A percentile compares a stretch with the other conserved stretches of the same genome.
Conservation (phyloP, 2,113 vertebrate genomes). For the Zeus faber region DNA sequence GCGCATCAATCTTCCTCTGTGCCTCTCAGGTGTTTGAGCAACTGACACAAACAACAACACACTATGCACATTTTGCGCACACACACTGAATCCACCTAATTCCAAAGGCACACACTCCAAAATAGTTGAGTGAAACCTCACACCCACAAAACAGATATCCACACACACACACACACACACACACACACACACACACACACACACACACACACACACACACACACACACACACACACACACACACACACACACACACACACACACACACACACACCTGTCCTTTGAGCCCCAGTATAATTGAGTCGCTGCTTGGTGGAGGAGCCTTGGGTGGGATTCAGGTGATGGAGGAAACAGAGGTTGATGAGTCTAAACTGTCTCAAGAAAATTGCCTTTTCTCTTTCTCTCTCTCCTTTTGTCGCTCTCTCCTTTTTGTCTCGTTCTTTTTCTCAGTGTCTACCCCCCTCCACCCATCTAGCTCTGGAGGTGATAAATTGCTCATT, state of each 20-base stretch:
- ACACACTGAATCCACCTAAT: neutral
- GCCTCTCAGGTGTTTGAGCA: constrained; percentile 40
- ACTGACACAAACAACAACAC: no score
- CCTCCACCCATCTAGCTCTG: neutral
- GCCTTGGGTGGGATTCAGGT: constrained; percentile 47
- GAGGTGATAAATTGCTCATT: neutral
- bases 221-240: constrained; percentile 10
- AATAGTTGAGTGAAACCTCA: no score
- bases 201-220: no score
- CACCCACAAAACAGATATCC: no score
- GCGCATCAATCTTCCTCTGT: constrained; percentile 49
- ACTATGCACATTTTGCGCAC: neutral
- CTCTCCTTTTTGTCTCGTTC: constrained; percentile 1
- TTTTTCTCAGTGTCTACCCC: neutral
- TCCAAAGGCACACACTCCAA: constrained; percentile 6
- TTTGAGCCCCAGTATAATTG: constrained; percentile 16
- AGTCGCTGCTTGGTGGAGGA: constrained; percentile 18
- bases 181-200: no score
- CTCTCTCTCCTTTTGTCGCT: constrained; percentile 42
- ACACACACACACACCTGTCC: neutral
- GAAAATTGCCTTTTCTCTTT: constrained; percentile 26
- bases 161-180: no score
- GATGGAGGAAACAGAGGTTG: constrained; percentile 40
- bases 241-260: constrained; percentile 1
- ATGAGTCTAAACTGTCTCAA: constrained; percentile 46